Percentiles rank a stretch among this genome's conserved stretches.
These are phyloP conservation scores for Columba guinea DNA, from an alignment of 2,797 vertebrate species.

Conservation along the genomic window DNA sequence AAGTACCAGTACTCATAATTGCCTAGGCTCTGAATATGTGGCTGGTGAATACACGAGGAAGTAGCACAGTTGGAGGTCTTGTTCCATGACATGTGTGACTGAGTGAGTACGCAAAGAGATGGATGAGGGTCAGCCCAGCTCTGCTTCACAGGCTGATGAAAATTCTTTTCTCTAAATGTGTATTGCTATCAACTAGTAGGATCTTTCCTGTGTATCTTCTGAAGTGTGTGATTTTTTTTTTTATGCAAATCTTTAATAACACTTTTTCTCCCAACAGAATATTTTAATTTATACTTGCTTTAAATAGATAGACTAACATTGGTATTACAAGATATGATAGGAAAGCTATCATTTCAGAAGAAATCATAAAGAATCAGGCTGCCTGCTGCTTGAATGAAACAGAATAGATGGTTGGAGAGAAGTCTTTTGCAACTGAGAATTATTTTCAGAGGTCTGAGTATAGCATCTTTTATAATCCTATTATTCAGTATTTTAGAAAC, in stretches of 20 bases:
- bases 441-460: constrained; percentile 53
- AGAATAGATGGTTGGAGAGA: neutral
- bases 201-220: neutral
- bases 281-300: constrained; percentile 39
- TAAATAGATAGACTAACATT: constrained; percentile 38
- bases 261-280: neutral
- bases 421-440: constrained; percentile 19
- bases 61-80: neutral
- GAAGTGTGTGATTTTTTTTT: neutral
- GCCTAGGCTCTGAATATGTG: neutral
- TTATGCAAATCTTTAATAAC: constrained; percentile 29
- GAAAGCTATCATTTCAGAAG: constrained; percentile 43
- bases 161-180: neutral
- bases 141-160: neutral
- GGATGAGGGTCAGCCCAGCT: neutral
- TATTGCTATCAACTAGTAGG: neutral
- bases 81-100: neutral
- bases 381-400: constrained; percentile 28
- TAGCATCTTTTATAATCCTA: constrained; percentile 64
- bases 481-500: constrained; percentile 54
- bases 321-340: constrained; percentile 23
- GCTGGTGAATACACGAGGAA: neutral
- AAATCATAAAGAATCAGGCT: neutral
- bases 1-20: neutral
- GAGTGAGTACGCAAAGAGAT: neutral